Percentiles rank a stretch among this genome's conserved stretches.
phyloP scores from a whole-genome alignment of 92 coral and sea anemone genomes.

The Chrysogorgia sp. region DNA sequence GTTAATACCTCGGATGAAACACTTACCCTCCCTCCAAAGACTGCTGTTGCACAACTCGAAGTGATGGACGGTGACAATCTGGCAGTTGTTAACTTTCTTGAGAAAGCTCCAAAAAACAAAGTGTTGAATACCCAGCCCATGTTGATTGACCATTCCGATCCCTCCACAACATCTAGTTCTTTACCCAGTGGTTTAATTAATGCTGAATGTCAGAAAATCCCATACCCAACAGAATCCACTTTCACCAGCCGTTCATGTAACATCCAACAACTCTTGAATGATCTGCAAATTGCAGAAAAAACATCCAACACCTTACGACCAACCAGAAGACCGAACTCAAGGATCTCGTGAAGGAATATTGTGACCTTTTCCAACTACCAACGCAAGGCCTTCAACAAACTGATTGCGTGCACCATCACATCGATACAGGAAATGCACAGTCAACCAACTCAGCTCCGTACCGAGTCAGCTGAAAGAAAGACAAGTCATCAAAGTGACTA shows the following conservation, averaged over 20 bases:
- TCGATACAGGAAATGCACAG: not conserved
- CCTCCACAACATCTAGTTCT: not conserved
- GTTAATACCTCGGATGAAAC: constrained; percentile 14
- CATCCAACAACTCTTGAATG: too few relatives aligned
- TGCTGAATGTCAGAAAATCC: too few relatives aligned
- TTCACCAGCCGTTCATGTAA: too few relatives aligned
- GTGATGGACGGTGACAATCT: not conserved
- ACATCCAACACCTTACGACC: too few relatives aligned
- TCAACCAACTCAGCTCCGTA: not conserved
- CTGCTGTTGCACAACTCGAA: constrained; percentile 24
- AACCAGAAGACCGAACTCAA: too few relatives aligned
- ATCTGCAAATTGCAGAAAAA: too few relatives aligned
- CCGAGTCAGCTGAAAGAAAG: constrained; percentile 10
- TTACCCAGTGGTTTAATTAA: too few relatives aligned
- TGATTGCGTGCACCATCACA: too few relatives aligned
- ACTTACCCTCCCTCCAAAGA: not conserved
- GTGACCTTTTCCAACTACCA: too few relatives aligned
- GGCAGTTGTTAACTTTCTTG: not conserved
- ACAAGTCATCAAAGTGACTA: not conserved
- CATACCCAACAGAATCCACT: too few relatives aligned
- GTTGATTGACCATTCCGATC: not conserved
- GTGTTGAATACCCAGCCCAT: not conserved
- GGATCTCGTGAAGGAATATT: too few relatives aligned
- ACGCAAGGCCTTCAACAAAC: too few relatives aligned
- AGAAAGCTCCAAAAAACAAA: not conserved